Conservation (phyloP, 2,113 vertebrate species). For the Heloderma charlesbogerti region DNA sequence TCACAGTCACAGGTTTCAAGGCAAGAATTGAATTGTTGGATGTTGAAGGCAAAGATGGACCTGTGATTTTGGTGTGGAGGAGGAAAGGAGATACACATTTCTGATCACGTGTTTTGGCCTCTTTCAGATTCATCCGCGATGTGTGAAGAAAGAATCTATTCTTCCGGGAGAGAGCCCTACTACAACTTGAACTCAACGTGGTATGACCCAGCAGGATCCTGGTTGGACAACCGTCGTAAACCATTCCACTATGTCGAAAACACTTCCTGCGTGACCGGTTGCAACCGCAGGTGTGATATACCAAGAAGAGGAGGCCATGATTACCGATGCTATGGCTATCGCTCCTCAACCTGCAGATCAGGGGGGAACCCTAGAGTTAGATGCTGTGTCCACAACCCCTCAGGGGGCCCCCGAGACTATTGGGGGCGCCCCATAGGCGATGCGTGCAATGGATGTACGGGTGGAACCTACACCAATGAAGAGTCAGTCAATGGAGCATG, state of each 20-base stretch:
- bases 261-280: neutral
- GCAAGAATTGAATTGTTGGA: neutral
- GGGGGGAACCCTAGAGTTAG: neutral
- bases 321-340: slow-evolving; percentile 26
- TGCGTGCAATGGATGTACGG: neutral
- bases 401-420: slow-evolving; percentile 20
- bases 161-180: slow-evolving; percentile 19
- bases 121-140: neutral
- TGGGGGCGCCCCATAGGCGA: slow-evolving; percentile 21
- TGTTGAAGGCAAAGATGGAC: too few species aligned
- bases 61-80: neutral
- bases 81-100: neutral
- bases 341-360: neutral
- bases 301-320: slow-evolving; percentile 31
- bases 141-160: slow-evolving; percentile 13
- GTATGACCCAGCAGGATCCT: slow-evolving; percentile 30
- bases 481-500: neutral
- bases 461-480: neutral
- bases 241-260: neutral
- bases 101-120: neutral
- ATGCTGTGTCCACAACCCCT: slow-evolving; percentile 25
- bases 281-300: neutral
- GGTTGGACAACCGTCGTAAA: slow-evolving; percentile 27
- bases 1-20: neutral
- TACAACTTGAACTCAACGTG: slow-evolving; percentile 37